phyloP scores from a whole-genome alignment of 2,888 invertebrate species.

The Zygothrica quintamaculata region DNA sequence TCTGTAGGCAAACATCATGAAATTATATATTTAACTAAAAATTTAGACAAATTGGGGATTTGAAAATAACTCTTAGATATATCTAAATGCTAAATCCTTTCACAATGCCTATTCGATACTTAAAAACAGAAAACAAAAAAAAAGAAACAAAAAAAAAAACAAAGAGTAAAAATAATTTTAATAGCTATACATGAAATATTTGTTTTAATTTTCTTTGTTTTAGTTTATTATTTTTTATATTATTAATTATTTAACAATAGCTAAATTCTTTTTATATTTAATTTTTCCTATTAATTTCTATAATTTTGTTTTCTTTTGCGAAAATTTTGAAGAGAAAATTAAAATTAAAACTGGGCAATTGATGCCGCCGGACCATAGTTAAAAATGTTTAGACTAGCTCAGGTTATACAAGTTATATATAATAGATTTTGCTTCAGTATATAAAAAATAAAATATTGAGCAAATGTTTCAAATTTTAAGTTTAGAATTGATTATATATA shows the following conservation, averaged over 20 bases:
- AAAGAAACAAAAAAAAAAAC: slow-evolving; percentile 14
- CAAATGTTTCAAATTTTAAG: background rate
- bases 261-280: slow-evolving; percentile 32
- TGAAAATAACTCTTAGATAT: too few relatives aligned
- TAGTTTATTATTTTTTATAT: slow-evolving; percentile 12
- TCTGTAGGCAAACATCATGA: too few relatives aligned
- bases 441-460: background rate
- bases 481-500: slow-evolving; percentile 9
- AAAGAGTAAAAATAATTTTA: slow-evolving; percentile 1
- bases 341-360: slow-evolving; percentile 53
- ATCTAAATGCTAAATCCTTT: slow-evolving; percentile 9
- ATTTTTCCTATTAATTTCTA: background rate
- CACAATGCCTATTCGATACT: slow-evolving; percentile 33
- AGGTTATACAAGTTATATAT: slow-evolving; percentile 69
- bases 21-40: too few relatives aligned
- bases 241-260: slow-evolving; percentile 51
- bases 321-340: slow-evolving; percentile 7
- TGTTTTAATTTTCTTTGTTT: slow-evolving; percentile 12
- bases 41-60: too few relatives aligned
- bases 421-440: too few relatives aligned
- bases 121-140: too few relatives aligned
- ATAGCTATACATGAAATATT: slow-evolving; percentile 26
- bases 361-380: slow-evolving; percentile 72
- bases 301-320: background rate
- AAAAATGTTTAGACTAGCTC: slow-evolving; percentile 81